Evolutionary conservation across 2,888 invertebrate species (phyloP).

Genomic region (Gasteruption jaculator): DNA sequence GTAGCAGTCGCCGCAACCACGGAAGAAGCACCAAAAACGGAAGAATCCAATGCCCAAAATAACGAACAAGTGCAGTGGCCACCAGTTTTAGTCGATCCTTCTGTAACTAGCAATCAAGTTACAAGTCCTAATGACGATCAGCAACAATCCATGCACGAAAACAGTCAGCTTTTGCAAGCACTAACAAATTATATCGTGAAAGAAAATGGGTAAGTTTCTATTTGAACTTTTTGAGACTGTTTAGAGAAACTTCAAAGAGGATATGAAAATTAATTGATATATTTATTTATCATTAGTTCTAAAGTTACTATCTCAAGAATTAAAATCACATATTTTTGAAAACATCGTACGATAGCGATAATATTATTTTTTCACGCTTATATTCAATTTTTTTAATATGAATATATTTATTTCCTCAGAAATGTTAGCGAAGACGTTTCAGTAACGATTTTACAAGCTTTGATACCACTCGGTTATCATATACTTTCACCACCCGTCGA

Average conservation of each 20-base stretch:
- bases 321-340: constrained; percentile 11
- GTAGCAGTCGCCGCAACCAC: constrained; percentile 24
- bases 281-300: constrained; percentile 16
- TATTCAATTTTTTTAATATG: neutral
- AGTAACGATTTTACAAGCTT: constrained; percentile 63
- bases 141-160: constrained; percentile 61
- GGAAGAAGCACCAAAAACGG: constrained; percentile 34
- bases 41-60: constrained; percentile 32
- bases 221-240: neutral
- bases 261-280: neutral
- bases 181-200: constrained; percentile 71
- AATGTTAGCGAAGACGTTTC: constrained; percentile 61
- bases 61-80: constrained; percentile 39
- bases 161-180: constrained; percentile 66
- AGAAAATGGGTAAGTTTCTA: constrained; percentile 52
- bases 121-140: constrained; percentile 38
- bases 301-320: constrained; percentile 38
- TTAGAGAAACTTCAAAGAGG: too few species aligned
- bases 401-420: constrained; percentile 39
- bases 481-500: constrained; percentile 63
- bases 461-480: constrained; percentile 70
- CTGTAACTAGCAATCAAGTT: constrained; percentile 30
- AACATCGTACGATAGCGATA: too few species aligned
- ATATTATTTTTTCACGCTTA: neutral
- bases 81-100: constrained; percentile 30